Evolutionary conservation across 1,140 invertebrate genomes (phyloP).

Genomic region (Belonocnema kinseyi): DNA sequence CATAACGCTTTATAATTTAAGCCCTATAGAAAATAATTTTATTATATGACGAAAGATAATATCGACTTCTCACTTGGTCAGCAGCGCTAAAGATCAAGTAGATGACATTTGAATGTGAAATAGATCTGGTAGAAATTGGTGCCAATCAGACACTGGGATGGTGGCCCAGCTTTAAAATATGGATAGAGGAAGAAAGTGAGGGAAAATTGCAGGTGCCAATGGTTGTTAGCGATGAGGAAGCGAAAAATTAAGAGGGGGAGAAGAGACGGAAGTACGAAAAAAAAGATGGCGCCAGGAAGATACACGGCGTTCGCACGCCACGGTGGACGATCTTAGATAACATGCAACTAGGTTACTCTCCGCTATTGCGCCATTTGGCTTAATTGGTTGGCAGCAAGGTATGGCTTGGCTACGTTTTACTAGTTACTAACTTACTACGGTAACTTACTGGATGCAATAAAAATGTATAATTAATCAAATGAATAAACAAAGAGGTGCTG

Average conservation of each 20-base stretch:
- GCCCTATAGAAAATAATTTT: too few species aligned
- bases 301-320: slow-evolving; percentile 67
- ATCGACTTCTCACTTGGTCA: too few species aligned
- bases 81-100: too few species aligned
- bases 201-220: background rate
- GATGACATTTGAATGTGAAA: too few species aligned
- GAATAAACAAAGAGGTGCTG: background rate
- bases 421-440: slow-evolving; percentile 18
- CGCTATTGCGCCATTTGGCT: slow-evolving; percentile 65
- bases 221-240: slow-evolving; percentile 32
- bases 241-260: slow-evolving; percentile 36
- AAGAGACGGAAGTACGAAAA: slow-evolving; percentile 23
- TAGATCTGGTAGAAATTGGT: too few species aligned
- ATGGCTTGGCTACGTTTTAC: slow-evolving; percentile 39
- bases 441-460: slow-evolving; percentile 43
- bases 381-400: slow-evolving; percentile 61
- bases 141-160: background rate
- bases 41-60: too few species aligned
- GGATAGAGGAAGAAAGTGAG: background rate
- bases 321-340: slow-evolving; percentile 66
- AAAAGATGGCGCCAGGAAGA: slow-evolving; percentile 66
- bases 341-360: slow-evolving; percentile 67
- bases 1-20: background rate
- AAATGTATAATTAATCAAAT: slow-evolving; percentile 43
- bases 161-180: background rate